Conservation (phyloP, 1,140 invertebrate species). For the Scylla paramamosain region DNA sequence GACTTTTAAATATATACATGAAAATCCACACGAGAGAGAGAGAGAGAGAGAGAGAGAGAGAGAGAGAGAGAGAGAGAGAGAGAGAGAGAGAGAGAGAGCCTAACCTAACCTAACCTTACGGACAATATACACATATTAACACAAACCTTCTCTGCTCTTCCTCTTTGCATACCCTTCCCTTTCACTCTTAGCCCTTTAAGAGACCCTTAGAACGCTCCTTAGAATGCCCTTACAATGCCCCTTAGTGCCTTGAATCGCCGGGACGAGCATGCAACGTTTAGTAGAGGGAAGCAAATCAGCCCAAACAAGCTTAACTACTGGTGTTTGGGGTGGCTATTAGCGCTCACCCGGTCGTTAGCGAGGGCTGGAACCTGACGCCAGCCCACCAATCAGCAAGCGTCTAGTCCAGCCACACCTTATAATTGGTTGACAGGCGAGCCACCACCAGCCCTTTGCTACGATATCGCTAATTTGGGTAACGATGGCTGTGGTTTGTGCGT, state of each 20-base stretch:
- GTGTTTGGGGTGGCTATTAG: conserved; percentile 12
- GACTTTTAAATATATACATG: too few relatives aligned
- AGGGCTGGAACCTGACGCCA: not conserved
- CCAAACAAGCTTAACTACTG: conserved; percentile 22
- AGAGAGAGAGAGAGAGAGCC: too few relatives aligned
- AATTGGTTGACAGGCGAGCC: not conserved
- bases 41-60: conserved; percentile 20
- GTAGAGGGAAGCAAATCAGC: conserved; percentile 10
- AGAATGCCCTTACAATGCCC: not conserved
- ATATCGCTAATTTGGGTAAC: not conserved
- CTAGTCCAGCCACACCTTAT: not conserved
- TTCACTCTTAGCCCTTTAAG: too few relatives aligned
- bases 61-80: not conserved
- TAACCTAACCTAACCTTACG: too few relatives aligned
- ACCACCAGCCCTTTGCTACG: not conserved
- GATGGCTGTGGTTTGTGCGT: not conserved
- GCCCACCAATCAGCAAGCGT: not conserved
- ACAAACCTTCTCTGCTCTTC: too few relatives aligned
- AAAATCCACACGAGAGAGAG: not conserved
- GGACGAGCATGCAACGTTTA: not conserved
- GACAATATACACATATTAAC: too few relatives aligned
- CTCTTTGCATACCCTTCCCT: too few relatives aligned
- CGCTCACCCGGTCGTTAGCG: not conserved
- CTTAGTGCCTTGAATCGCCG: not conserved
- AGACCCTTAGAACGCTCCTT: too few relatives aligned